phyloP scores from a whole-genome alignment of 2,888 invertebrate species.

The Pyralis farinalis region DNA sequence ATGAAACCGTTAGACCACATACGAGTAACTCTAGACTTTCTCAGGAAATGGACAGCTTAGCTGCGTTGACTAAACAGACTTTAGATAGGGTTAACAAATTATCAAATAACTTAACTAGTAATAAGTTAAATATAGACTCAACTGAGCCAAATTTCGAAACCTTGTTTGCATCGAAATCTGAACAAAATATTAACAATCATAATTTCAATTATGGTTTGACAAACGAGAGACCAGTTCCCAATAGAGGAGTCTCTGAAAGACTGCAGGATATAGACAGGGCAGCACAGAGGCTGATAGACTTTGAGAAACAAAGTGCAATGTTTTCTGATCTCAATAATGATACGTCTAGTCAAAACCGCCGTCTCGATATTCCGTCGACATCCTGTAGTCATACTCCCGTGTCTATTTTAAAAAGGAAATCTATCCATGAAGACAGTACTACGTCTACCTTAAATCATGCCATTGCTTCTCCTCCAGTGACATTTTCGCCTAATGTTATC shows the following conservation, averaged over 20 bases:
- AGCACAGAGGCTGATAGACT: slow-evolving; percentile 77
- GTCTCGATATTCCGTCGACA: slow-evolving; percentile 59
- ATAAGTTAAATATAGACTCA: slow-evolving; percentile 65
- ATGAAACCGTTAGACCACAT: slow-evolving; percentile 68
- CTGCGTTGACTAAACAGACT: slow-evolving; percentile 84
- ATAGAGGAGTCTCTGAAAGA: slow-evolving; percentile 69
- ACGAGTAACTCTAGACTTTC: slow-evolving; percentile 64
- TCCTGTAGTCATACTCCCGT: slow-evolving; percentile 74
- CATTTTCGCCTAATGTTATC: slow-evolving; percentile 89
- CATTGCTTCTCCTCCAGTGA: slow-evolving; percentile 85
- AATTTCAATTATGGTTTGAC: slow-evolving; percentile 56
- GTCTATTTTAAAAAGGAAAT: slow-evolving; percentile 87
- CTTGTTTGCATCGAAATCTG: slow-evolving; percentile 54
- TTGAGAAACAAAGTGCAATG: slow-evolving; percentile 78
- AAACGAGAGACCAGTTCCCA: slow-evolving; percentile 47
- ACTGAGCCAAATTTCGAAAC: slow-evolving; percentile 59
- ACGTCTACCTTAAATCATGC: slow-evolving; percentile 76
- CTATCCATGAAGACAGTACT: slow-evolving; percentile 75
- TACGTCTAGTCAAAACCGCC: slow-evolving; percentile 76
- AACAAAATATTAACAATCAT: slow-evolving; percentile 56
- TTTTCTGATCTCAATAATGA: slow-evolving; percentile 78
- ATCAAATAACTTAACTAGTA: slow-evolving; percentile 77
- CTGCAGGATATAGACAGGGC: slow-evolving; percentile 75
- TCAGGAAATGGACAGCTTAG: slow-evolving; percentile 83
- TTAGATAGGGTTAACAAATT: slow-evolving; percentile 85